Evolutionary conservation across 2,888 invertebrate genomes (phyloP).

Genomic region (Antheraea yamamai): DNA sequence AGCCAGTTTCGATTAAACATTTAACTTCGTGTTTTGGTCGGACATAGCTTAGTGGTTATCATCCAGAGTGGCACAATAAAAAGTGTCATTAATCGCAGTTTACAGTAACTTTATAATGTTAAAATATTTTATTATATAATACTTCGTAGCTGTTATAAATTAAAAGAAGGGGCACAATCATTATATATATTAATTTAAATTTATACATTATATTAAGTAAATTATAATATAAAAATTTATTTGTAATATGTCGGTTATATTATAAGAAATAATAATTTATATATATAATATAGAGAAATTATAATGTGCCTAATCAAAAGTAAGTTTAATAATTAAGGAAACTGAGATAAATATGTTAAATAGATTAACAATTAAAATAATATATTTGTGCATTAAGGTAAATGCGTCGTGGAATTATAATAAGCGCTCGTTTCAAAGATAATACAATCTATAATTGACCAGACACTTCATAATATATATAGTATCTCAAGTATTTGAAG

Average conservation of each 20-base stretch:
- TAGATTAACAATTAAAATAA: conserved; percentile 13
- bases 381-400: not conserved
- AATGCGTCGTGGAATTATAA: not conserved
- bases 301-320: conserved; percentile 12
- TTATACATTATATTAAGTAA: not conserved
- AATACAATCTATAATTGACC: not conserved
- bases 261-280: not conserved
- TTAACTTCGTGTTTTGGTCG: no score
- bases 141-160: not conserved
- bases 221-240: not conserved
- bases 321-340: conserved; percentile 22
- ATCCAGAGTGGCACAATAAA: not conserved
- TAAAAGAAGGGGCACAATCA: not conserved
- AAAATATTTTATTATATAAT: not conserved
- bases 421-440: not conserved
- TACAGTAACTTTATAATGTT: no score
- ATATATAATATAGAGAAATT: not conserved
- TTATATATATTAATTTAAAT: not conserved
- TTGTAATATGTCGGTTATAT: not conserved
- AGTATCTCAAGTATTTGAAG: not conserved
- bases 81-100: not conserved
- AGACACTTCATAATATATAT: not conserved
- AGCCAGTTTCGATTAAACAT: no score
- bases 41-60: no score
- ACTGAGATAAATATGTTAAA: not conserved